Conservation (phyloP, 2,888 invertebrate species). For the Lysandra bellargus region DNA sequence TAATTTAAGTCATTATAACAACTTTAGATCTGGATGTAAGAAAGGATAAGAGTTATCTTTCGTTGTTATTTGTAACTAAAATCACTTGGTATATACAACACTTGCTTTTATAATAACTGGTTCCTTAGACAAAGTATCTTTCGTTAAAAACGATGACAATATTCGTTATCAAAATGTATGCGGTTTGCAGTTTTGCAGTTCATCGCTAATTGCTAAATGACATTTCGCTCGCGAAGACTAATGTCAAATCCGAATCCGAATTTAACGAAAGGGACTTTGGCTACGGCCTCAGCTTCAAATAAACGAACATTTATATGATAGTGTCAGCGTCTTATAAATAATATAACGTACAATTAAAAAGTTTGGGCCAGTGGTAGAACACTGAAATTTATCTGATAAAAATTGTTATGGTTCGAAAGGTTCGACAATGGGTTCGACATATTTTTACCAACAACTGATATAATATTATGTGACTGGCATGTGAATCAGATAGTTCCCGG, state of each 20-base stretch:
- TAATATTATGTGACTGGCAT: neutral
- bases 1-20: neutral
- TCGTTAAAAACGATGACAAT: too few species aligned
- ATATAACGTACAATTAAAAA: neutral
- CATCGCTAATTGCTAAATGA: too few species aligned
- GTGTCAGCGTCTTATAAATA: neutral
- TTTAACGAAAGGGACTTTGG: too few species aligned
- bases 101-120: constrained; percentile 42
- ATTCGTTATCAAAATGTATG: too few species aligned
- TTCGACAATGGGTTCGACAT: neutral
- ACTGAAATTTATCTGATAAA: neutral
- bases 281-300: neutral
- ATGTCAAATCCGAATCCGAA: too few species aligned
- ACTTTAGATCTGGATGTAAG: constrained; percentile 7
- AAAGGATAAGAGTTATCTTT: neutral
- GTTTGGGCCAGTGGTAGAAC: neutral
- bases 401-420: neutral
- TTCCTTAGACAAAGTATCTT: too few species aligned
- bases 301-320: neutral
- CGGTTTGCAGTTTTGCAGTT: too few species aligned
- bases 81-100: constrained; percentile 41
- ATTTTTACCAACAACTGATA: neutral
- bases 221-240: too few species aligned
- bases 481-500: neutral
- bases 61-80: constrained; percentile 32